These are phyloP conservation scores for Falco punctatus DNA, from an alignment of 2,113 vertebrate species.

Conservation along the genomic window DNA sequence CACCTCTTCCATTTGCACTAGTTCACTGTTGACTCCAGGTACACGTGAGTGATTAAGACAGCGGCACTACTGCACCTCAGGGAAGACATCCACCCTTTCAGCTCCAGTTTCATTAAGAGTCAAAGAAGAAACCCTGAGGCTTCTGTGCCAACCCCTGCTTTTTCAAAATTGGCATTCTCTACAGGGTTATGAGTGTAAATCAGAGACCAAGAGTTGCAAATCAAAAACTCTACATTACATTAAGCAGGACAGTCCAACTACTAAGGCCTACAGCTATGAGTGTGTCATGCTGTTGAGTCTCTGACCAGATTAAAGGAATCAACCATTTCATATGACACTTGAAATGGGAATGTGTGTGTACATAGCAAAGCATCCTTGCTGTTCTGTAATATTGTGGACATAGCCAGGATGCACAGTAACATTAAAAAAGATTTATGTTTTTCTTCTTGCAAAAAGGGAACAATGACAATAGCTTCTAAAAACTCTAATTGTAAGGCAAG, in stretches of 20 bases:
- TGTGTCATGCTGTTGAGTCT: accelerated
- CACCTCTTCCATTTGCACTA: not conserved
- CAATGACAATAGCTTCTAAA: not conserved
- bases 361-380: accelerated
- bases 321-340: not conserved
- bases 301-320: not conserved
- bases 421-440: not conserved
- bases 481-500: not conserved
- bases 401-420: not conserved
- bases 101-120: not conserved
- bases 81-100: not conserved
- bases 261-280: not conserved
- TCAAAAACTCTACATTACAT: not conserved
- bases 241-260: not conserved
- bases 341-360: not conserved
- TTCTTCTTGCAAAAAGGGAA: not conserved
- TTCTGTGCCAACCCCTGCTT: not conserved
- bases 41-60: not conserved
- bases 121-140: not conserved
- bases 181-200: not conserved
- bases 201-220: not conserved
- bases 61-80: not conserved
- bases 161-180: not conserved
- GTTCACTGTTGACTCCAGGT: not conserved
- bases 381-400: not conserved